Evolutionary conservation across 2,113 vertebrate genomes (phyloP).

Genomic region (Mirounga angustirostris): DNA sequence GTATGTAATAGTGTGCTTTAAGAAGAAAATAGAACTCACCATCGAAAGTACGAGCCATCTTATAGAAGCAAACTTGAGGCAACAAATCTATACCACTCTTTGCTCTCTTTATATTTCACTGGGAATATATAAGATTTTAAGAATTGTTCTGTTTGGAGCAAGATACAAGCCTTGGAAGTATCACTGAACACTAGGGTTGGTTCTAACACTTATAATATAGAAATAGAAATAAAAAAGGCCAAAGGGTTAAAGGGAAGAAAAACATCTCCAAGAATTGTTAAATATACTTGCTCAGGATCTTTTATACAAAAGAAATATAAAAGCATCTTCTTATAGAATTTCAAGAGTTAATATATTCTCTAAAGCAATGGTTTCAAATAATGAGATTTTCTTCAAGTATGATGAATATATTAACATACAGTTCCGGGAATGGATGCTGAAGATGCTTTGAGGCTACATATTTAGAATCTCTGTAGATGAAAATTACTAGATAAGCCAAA

Average conservation of each 20-base stretch:
- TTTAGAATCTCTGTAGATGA: neutral
- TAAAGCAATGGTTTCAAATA: slow-evolving; percentile 33
- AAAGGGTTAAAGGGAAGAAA: neutral
- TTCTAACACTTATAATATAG: neutral
- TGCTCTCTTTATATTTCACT: neutral
- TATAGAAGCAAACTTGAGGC: neutral
- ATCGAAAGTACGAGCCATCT: neutral
- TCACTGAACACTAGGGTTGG: neutral
- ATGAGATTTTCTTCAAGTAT: neutral
- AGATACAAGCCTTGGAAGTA: neutral
- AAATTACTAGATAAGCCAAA: neutral
- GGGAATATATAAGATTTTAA: neutral
- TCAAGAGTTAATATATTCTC: neutral
- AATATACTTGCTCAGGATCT: neutral
- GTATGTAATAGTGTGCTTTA: neutral
- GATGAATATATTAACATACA: neutral
- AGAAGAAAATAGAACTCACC: neutral
- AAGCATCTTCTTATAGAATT: slow-evolving; percentile 8
- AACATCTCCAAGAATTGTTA: neutral
- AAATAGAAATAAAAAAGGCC: neutral
- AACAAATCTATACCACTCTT: neutral
- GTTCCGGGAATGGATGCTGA: neutral
- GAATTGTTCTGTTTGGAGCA: neutral
- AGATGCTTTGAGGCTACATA: neutral
- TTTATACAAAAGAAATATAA: slow-evolving; percentile 11